Evolutionary conservation across 2,113 vertebrate genomes (phyloP).

Genomic region (Haplochromis burtoni): DNA sequence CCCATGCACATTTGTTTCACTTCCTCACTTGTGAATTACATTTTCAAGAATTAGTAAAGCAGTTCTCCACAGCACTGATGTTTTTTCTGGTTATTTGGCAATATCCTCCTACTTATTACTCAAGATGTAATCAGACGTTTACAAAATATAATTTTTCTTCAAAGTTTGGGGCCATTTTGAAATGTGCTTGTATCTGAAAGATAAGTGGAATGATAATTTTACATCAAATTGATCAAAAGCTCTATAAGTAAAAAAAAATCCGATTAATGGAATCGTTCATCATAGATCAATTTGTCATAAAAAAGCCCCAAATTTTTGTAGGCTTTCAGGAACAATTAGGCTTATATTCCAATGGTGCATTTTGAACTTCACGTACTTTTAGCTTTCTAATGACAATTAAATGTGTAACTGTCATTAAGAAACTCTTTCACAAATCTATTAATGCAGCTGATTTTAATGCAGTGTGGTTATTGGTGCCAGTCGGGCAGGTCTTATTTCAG

Average conservation of each 20-base stretch:
- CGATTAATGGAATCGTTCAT: fast-evolving
- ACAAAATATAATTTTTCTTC: neutral
- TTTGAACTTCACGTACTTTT: fast-evolving
- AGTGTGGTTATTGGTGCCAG: neutral
- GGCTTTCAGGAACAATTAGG: neutral
- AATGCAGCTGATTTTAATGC: neutral
- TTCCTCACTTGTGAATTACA: neutral
- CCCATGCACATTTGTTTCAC: neutral
- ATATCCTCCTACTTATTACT: neutral
- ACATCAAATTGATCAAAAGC: neutral
- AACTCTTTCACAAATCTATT: neutral
- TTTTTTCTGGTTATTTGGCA: neutral
- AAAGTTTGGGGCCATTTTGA: neutral
- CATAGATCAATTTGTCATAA: neutral
- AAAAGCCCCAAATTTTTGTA: fast-evolving
- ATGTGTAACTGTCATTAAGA: neutral
- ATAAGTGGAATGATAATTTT: neutral
- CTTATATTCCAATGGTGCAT: neutral
- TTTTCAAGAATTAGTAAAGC: neutral
- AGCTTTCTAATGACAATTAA: neutral
- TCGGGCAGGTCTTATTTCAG: fast-evolving
- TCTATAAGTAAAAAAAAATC: neutral
- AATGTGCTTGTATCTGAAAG: neutral
- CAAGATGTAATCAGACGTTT: neutral
- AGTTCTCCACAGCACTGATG: neutral